These are phyloP conservation scores for Oncorhynchus nerka DNA, from an alignment of 2,113 vertebrate species.

Conservation along the genomic window DNA sequence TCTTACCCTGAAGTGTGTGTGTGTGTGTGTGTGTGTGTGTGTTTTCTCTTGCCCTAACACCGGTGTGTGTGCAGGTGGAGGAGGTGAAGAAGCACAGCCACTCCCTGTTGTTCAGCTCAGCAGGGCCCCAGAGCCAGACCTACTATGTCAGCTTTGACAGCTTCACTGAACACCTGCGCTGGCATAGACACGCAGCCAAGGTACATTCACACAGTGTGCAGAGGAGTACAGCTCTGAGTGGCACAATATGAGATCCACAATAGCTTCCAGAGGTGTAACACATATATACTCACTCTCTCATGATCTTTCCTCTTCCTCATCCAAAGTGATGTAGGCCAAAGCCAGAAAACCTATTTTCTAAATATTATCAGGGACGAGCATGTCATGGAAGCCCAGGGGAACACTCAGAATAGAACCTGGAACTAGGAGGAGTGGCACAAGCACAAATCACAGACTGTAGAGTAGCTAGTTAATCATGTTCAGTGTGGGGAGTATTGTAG, in stretches of 20 bases:
- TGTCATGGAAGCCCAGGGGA: constrained; percentile 67
- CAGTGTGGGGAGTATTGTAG: too few species aligned
- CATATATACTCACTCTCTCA: too few species aligned
- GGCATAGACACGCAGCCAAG: constrained; percentile 95
- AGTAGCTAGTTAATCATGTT: too few species aligned
- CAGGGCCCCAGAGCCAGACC: constrained; percentile 96
- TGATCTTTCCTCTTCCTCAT: constrained; percentile 28
- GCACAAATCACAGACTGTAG: too few species aligned
- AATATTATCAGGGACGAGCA: constrained; percentile 70
- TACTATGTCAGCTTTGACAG: constrained; percentile 97
- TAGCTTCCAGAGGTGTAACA: too few species aligned
- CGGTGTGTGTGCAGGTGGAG: constrained; percentile 82
- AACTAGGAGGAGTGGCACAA: not conserved
- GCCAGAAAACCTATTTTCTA: constrained; percentile 73
- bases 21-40: too few species aligned
- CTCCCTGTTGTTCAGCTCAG: constrained; percentile 97
- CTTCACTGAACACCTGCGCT: constrained; percentile 95
- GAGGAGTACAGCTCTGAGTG: not conserved
- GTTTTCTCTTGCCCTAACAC: too few species aligned
- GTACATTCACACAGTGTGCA: constrained; percentile 65
- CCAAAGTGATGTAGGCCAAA: constrained; percentile 71
- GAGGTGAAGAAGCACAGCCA: constrained; percentile 97
- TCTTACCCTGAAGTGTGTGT: too few species aligned
- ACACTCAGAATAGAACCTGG: constrained; percentile 73
- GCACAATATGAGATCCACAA: not conserved